A percentile compares a stretch with the other conserved stretches of the same genome.
phyloP scores from a whole-genome alignment of 2,888 invertebrate genomes.

The Nomada goodeniana region DNA sequence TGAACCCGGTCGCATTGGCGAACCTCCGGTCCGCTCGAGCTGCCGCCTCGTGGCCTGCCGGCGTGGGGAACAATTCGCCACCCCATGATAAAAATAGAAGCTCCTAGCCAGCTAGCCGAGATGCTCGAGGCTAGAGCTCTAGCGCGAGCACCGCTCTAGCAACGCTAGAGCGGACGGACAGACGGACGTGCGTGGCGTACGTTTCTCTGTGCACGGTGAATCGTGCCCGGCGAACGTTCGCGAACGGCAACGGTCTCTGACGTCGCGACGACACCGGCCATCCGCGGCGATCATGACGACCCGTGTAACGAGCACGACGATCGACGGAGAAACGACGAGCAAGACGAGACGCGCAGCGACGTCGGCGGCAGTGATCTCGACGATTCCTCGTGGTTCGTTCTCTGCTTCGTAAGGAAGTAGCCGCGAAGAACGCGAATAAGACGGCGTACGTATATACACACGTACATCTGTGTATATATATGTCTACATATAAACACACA shows the following conservation, averaged over 20 bases:
- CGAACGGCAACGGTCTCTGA: conserved; percentile 3
- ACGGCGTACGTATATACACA: no score
- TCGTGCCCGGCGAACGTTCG: conserved; percentile 16
- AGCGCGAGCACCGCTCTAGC: conserved; percentile 64
- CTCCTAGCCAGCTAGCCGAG: conserved; percentile 79
- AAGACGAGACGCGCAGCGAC: background rate
- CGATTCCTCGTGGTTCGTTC: conserved; percentile 22
- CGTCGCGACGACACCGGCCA: conserved; percentile 28
- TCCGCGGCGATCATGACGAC: conserved; percentile 42
- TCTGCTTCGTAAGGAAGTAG: conserved; percentile 21
- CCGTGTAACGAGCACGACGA: background rate
- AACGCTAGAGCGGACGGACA: conserved; percentile 63
- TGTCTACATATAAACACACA: no score
- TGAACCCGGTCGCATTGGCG: conserved; percentile 81
- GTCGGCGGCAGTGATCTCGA: conserved; percentile 24
- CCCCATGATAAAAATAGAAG: conserved; percentile 84
- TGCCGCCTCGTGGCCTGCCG: conserved; percentile 72
- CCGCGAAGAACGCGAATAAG: background rate
- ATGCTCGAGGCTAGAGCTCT: conserved; percentile 70
- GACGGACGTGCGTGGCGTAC: conserved; percentile 1
- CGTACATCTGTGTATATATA: no score
- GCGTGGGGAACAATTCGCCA: conserved; percentile 81
- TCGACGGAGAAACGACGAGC: background rate
- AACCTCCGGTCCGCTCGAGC: conserved; percentile 71
- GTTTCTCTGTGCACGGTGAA: background rate